These are phyloP conservation scores for Smittia sp. DNA, from an alignment of 2,888 invertebrate species.

Conservation along the genomic window DNA sequence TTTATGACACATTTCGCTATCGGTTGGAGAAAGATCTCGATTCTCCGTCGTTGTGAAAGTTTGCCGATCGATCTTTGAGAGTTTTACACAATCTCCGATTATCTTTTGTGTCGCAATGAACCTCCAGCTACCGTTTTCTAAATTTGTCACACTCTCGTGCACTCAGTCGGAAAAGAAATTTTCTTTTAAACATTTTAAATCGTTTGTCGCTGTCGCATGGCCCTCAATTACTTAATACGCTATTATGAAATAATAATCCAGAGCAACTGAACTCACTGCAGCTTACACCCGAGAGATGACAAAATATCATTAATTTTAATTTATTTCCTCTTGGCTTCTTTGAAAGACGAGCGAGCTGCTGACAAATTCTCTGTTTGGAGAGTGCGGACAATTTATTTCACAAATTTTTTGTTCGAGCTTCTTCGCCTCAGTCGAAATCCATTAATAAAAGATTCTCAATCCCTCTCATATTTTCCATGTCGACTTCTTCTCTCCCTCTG, in stretches of 20 bases:
- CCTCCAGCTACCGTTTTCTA: too few species aligned
- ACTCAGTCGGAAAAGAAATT: not conserved
- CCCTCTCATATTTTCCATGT: conserved; percentile 11
- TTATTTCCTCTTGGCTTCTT: conserved; percentile 2
- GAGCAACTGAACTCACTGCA: not conserved
- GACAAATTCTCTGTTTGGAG: conserved; percentile 32
- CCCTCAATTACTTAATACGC: conserved; percentile 12
- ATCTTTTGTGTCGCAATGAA: not conserved
- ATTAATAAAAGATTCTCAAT: conserved; percentile 9
- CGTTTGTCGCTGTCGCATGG: not conserved
- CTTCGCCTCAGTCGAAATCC: conserved; percentile 1
- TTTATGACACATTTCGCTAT: conserved; percentile 20
- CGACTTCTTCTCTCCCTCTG: not conserved
- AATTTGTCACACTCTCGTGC: too few species aligned
- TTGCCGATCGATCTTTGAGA: too few species aligned
- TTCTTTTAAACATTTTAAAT: not conserved
- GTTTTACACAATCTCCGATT: conserved; percentile 1
- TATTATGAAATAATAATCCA: conserved; percentile 29
- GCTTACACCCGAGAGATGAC: not conserved
- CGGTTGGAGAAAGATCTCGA: too few species aligned
- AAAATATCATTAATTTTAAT: conserved; percentile 39
- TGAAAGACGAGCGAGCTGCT: too few species aligned
- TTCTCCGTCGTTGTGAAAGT: too few species aligned
- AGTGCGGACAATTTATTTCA: conserved; percentile 39
- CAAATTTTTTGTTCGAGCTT: conserved; percentile 10